Evolutionary conservation across 2,113 vertebrate species (phyloP).

Genomic region (Sinocyclocheilus grahami): DNA sequence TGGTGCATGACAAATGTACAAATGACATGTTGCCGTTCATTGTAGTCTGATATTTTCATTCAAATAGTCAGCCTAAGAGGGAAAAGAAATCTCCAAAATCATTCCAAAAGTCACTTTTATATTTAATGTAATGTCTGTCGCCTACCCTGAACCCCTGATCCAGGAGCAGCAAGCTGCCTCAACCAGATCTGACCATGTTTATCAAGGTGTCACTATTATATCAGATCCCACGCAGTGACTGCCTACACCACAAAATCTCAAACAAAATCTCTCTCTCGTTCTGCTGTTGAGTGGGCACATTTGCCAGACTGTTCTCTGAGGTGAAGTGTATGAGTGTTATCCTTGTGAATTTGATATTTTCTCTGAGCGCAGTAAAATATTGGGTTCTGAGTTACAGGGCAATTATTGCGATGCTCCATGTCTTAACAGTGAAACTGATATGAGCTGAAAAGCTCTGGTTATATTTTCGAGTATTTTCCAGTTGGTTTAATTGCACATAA

Average conservation of each 20-base stretch:
- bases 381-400: slow-evolving; percentile 11
- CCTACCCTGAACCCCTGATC: slow-evolving; percentile 20
- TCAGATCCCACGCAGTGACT: slow-evolving; percentile 16
- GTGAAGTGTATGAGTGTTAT: slow-evolving; percentile 8
- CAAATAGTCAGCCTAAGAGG: neutral
- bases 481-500: slow-evolving; percentile 15
- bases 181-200: slow-evolving; percentile 23
- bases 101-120: neutral
- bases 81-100: neutral
- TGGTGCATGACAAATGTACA: neutral
- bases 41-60: neutral
- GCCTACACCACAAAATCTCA: neutral
- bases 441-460: slow-evolving; percentile 1
- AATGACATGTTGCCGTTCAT: neutral
- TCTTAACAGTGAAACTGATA: slow-evolving; percentile 29
- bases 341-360: slow-evolving; percentile 32
- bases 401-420: slow-evolving; percentile 15
- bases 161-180: neutral
- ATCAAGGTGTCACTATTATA: slow-evolving; percentile 10
- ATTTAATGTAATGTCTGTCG: neutral
- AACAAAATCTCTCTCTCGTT: neutral
- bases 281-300: slow-evolving; percentile 15
- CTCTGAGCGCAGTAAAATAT: slow-evolving; percentile 31
- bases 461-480: slow-evolving; percentile 21
- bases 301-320: slow-evolving; percentile 14